These are phyloP conservation scores for Micrasema minimum DNA, from an alignment of 1,140 invertebrate species.

Conservation along the genomic window DNA sequence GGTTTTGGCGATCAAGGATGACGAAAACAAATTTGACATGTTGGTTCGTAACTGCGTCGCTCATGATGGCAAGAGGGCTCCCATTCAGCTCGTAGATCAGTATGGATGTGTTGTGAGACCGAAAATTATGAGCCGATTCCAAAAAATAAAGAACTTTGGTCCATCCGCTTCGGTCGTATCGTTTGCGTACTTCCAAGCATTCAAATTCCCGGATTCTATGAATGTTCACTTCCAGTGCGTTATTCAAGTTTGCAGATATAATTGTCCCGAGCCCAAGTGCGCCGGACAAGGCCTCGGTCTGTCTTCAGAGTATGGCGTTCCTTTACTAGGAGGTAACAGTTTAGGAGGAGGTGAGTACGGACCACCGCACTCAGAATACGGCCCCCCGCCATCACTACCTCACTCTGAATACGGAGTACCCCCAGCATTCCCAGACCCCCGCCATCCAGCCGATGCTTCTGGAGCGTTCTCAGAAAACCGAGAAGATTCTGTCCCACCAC, in stretches of 20 bases:
- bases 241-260: slow-evolving; percentile 93
- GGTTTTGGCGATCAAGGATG: slow-evolving; percentile 94
- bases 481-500: slow-evolving; percentile 80
- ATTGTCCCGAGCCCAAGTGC: slow-evolving; percentile 92
- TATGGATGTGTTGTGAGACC: slow-evolving; percentile 91
- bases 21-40: slow-evolving; percentile 97
- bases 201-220: slow-evolving; percentile 97
- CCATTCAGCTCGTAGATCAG: slow-evolving; percentile 92
- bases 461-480: slow-evolving; percentile 86
- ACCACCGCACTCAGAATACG: slow-evolving; percentile 75
- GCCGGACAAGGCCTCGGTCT: slow-evolving; percentile 70
- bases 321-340: slow-evolving; percentile 69
- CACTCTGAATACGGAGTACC: slow-evolving; percentile 78
- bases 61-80: slow-evolving; percentile 91
- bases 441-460: slow-evolving; percentile 82
- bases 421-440: slow-evolving; percentile 82
- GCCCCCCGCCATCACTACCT: slow-evolving; percentile 67
- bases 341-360: slow-evolving; percentile 75
- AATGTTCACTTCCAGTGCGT: slow-evolving; percentile 97
- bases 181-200: slow-evolving; percentile 96
- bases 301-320: slow-evolving; percentile 76
- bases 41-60: slow-evolving; percentile 93
- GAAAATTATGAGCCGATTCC: slow-evolving; percentile 95
- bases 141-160: slow-evolving; percentile 96
- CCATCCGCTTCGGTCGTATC: slow-evolving; percentile 92